Percentiles rank a stretch among this genome's conserved stretches.
phyloP scores from a whole-genome alignment of 2,888 invertebrate genomes.

The Augiades crinisus region DNA sequence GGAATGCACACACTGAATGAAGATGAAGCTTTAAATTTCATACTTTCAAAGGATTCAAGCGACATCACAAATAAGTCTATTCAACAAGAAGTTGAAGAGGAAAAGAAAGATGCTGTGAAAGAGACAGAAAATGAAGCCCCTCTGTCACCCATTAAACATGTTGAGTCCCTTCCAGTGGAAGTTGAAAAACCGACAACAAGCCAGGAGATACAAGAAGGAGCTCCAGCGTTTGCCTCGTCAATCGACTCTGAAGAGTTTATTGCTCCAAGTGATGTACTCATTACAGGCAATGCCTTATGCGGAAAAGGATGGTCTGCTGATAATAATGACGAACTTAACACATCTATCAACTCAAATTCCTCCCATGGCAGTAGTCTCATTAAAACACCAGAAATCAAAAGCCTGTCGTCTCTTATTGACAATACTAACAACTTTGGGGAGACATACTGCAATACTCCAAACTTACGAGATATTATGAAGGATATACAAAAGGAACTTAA shows the following conservation, averaged over 20 bases:
- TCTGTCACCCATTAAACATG: conserved; percentile 31
- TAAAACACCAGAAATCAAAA: conserved; percentile 76
- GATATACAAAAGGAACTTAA: conserved; percentile 69
- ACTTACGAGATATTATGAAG: conserved; percentile 83
- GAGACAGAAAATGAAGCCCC: conserved; percentile 32
- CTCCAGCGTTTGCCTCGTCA: conserved; percentile 53
- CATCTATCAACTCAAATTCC: conserved; percentile 74
- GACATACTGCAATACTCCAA: conserved; percentile 57
- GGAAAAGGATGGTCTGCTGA: conserved; percentile 85
- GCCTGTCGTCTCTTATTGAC: conserved; percentile 68
- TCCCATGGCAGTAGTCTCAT: conserved; percentile 75
- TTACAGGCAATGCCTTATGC: conserved; percentile 84
- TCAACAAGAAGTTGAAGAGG: conserved; percentile 19
- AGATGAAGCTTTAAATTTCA: conserved; percentile 87
- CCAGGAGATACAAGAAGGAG: conserved; percentile 43
- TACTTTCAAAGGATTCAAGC: conserved; percentile 78
- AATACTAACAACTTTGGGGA: conserved; percentile 60
- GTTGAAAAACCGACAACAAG: conserved; percentile 59
- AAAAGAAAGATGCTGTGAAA: conserved; percentile 28
- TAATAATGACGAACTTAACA: conserved; percentile 77
- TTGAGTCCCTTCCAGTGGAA: conserved; percentile 36
- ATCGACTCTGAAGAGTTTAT: conserved; percentile 60
- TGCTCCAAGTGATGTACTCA: conserved; percentile 50
- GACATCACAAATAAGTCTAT: conserved; percentile 40
- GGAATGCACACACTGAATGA: conserved; percentile 82